phyloP scores from a whole-genome alignment of 2,113 vertebrate genomes.

The Gymnarchus niloticus region DNA sequence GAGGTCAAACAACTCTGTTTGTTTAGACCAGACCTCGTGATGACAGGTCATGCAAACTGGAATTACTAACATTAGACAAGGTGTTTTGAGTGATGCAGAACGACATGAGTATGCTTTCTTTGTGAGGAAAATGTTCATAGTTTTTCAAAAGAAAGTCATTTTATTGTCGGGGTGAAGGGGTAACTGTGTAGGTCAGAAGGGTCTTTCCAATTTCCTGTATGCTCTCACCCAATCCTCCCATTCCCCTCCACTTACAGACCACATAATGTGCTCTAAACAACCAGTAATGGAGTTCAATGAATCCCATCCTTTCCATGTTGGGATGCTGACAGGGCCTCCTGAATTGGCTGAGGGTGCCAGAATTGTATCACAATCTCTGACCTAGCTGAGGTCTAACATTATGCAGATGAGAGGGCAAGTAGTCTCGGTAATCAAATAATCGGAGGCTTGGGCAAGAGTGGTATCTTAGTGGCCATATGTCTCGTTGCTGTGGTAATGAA shows the following conservation, averaged over 20 bases:
- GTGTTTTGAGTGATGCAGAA: background rate
- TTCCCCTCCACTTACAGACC: background rate
- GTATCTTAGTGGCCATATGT: background rate
- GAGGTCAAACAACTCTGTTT: background rate
- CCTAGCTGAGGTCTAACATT: background rate
- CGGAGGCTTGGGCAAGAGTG: background rate
- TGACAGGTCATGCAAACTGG: background rate
- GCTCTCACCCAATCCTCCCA: background rate
- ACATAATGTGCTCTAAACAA: background rate
- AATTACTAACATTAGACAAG: background rate
- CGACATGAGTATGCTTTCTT: background rate
- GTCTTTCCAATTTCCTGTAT: background rate
- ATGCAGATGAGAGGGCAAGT: slow-evolving; percentile 9
- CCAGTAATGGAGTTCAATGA: slow-evolving; percentile 13
- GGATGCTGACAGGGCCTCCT: background rate
- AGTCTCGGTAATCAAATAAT: background rate
- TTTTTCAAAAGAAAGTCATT: background rate
- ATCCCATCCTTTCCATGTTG: background rate
- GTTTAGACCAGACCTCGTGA: background rate
- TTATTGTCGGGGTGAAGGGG: background rate
- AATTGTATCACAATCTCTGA: background rate
- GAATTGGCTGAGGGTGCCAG: background rate
- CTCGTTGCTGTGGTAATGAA: background rate
- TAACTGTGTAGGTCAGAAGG: background rate
- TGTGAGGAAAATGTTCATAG: background rate